phyloP scores from a whole-genome alignment of 2,888 invertebrate genomes.

The Cremastinae sp. region DNA sequence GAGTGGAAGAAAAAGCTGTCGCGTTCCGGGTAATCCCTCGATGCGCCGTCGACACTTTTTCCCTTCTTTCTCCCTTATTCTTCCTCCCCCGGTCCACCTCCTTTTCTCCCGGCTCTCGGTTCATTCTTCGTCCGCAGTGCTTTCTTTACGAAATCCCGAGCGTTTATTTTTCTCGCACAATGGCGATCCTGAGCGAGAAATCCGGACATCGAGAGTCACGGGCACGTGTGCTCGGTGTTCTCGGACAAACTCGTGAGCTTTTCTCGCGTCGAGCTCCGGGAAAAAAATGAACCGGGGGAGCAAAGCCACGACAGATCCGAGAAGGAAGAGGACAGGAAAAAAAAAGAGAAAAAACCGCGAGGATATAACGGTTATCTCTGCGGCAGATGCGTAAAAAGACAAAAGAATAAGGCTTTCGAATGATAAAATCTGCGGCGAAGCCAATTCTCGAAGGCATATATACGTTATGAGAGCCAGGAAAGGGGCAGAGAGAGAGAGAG shows the following conservation, averaged over 20 bases:
- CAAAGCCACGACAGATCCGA: constrained; percentile 40
- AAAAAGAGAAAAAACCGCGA: constrained; percentile 10
- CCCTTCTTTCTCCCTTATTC: constrained; percentile 2
- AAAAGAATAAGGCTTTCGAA: constrained; percentile 50
- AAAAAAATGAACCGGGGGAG: constrained; percentile 12
- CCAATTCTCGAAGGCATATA: constrained; percentile 61
- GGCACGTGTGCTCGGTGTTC: constrained; percentile 2
- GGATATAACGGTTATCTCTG: constrained; percentile 45
- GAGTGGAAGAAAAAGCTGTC: constrained; percentile 51
- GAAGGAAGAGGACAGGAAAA: neutral
- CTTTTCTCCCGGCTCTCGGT: neutral
- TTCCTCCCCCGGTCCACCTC: neutral
- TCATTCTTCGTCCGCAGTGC: neutral
- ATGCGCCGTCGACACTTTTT: constrained; percentile 12
- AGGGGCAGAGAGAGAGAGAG: neutral
- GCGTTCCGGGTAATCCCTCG: constrained; percentile 46
- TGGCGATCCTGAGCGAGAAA: constrained; percentile 41
- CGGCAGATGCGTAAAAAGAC: constrained; percentile 58
- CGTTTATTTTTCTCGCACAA: constrained; percentile 25
- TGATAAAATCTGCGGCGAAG: constrained; percentile 64
- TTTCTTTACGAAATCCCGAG: neutral
- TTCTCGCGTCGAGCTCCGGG: constrained; percentile 13
- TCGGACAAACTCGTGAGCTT: constrained; percentile 41
- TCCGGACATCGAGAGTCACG: constrained; percentile 8
- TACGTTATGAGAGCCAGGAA: constrained; percentile 10